A percentile compares a stretch with the other conserved stretches of the same genome.
Conservation (phyloP, 2,888 invertebrate genomes). For the Physocephala rufipes region DNA sequence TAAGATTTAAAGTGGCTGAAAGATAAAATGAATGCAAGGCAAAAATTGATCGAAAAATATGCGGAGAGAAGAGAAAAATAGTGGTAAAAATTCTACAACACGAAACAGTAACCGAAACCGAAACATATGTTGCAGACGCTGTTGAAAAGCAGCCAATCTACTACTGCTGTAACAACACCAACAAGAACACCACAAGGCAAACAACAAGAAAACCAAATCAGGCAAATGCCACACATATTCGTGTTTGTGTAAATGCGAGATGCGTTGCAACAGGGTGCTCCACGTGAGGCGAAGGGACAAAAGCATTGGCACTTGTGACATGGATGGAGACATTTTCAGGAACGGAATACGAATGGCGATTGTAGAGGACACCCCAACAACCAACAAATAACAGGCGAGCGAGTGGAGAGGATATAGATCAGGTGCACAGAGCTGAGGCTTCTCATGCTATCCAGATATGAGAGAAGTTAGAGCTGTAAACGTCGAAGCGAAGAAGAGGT, state of each 20-base stretch:
- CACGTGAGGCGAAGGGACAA: constrained; percentile 33
- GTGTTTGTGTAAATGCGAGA: too few species aligned
- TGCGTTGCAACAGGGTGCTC: neutral
- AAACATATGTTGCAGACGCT: constrained; percentile 56
- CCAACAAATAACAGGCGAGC: too few species aligned
- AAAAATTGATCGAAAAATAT: neutral
- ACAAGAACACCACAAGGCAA: constrained; percentile 26
- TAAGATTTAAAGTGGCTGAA: neutral
- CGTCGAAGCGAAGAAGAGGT: too few species aligned
- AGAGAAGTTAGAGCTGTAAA: constrained; percentile 14
- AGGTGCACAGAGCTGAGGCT: too few species aligned
- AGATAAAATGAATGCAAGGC: neutral
- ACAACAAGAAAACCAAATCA: constrained; percentile 17
- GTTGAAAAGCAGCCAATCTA: constrained; percentile 64
- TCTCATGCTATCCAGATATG: too few species aligned
- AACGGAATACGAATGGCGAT: neutral
- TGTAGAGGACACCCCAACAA: neutral
- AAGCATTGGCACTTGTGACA: neutral
- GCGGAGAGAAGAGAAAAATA: neutral
- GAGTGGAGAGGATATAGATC: too few species aligned
- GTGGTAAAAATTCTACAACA: neutral
- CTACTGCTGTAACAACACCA: constrained; percentile 22
- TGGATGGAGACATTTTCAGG: neutral
- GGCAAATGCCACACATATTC: neutral
- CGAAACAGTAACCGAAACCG: neutral